Evolutionary conservation across 1,140 invertebrate genomes (phyloP).

Genomic region (Ceratina japonica): DNA sequence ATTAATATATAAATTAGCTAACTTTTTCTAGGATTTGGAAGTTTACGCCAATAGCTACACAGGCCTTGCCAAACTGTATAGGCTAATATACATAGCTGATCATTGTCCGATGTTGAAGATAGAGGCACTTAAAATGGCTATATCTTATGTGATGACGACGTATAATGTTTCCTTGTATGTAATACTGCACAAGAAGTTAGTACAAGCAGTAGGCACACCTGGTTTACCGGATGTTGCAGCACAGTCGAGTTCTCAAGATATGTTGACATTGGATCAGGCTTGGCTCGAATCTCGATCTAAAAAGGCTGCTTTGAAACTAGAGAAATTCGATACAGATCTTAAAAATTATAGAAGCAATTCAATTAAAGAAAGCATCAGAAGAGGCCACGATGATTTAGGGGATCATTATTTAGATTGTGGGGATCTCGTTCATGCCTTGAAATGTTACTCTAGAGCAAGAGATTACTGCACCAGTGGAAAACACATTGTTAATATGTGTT

Average conservation of each 20-base stretch:
- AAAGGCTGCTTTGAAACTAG: constrained; percentile 96
- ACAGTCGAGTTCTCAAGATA: constrained; percentile 85
- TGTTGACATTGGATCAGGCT: constrained; percentile 90
- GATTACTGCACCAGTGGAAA: constrained; percentile 99
- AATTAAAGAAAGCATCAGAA: constrained; percentile 95
- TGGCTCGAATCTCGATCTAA: constrained; percentile 97
- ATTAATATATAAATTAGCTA: too few species aligned
- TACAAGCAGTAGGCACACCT: constrained; percentile 85
- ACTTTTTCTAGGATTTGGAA: constrained; percentile 88
- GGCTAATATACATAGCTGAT: constrained; percentile 96
- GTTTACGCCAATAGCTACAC: constrained; percentile 94
- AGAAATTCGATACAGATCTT: constrained; percentile 98
- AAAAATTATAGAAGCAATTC: constrained; percentile 99
- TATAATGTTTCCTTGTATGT: constrained; percentile 96
- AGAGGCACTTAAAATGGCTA: constrained; percentile 97
- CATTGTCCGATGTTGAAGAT: constrained; percentile 94
- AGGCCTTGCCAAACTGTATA: constrained; percentile 93
- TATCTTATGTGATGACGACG: constrained; percentile 95
- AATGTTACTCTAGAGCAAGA: constrained; percentile 97
- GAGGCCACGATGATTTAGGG: constrained; percentile 98
- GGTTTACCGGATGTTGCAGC: constrained; percentile 86
- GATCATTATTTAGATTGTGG: constrained; percentile 99
- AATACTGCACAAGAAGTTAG: constrained; percentile 92
- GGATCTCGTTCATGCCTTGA: constrained; percentile 97
- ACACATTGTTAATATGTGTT: constrained; percentile 98